Evolutionary conservation across 2,888 invertebrate genomes (phyloP).

Genomic region (Drosophila rellima): DNA sequence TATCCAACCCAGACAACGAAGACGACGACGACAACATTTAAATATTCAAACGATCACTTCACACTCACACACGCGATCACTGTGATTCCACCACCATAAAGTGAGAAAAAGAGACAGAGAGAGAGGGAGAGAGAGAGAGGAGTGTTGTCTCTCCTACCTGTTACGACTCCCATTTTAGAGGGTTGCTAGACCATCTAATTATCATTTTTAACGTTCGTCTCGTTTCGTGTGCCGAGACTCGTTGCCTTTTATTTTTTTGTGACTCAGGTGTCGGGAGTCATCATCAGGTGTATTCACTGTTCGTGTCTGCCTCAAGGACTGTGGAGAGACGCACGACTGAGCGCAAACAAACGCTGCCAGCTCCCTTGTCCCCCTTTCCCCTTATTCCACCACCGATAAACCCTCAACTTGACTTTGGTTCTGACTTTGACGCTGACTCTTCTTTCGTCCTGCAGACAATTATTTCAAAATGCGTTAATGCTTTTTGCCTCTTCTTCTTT

Average conservation of each 20-base stretch:
- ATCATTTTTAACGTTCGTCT: conserved; percentile 62
- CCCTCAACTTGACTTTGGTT: conserved; percentile 11
- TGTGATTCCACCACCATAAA: conserved; percentile 72
- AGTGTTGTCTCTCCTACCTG: conserved; percentile 10
- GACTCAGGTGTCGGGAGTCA: conserved; percentile 66
- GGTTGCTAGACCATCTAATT: conserved; percentile 79
- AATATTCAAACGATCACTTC: conserved; percentile 77
- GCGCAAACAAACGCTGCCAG: conserved; percentile 42
- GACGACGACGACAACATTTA: conserved; percentile 63
- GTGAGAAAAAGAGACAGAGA: neutral
- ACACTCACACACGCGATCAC: conserved; percentile 65
- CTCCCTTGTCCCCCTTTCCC: conserved; percentile 35
- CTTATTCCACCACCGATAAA: neutral
- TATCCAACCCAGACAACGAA: conserved; percentile 40
- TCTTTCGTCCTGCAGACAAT: conserved; percentile 42
- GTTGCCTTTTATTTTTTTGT: conserved; percentile 26
- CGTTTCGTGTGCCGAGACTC: conserved; percentile 34
- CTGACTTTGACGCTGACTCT: neutral
- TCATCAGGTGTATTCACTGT: conserved; percentile 64
- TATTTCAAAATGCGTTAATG: conserved; percentile 65
- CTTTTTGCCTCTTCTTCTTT: conserved; percentile 26
- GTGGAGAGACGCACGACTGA: conserved; percentile 69
- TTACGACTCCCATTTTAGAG: conserved; percentile 46
- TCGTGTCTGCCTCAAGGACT: conserved; percentile 61
- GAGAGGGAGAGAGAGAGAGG: neutral